Base-by-base conservation (phyloP, 2,113 vertebrate genomes). In the Gulo gulo region DNA sequence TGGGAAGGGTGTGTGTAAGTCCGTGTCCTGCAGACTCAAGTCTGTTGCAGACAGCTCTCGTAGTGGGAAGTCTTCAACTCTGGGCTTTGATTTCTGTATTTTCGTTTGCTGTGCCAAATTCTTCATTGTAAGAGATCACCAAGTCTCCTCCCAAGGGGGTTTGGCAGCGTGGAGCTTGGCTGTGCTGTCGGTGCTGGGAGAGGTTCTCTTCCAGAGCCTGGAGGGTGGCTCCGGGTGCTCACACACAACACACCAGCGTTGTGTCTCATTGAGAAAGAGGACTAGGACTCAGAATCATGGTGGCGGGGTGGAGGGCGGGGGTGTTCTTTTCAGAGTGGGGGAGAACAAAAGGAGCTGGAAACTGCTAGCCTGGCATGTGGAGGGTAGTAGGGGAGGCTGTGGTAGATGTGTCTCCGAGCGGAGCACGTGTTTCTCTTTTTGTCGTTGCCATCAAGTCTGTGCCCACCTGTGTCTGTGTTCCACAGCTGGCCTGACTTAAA, bases 361-460 rank as follows among this genome's bases (percentile, higher is more conserved):
- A 29, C 84, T 65, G 2, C 63, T 23, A 3, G 47, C 18, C 29
- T 4, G 47, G 63, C 89, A 21, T 45, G 81, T 59, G 69, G 89
- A 93, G 65, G 36, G 55, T 95, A 87, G 95, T 84, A 1, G 95
- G 94, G 81, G 86, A 97, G 82, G 47, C 86, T 52, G 3, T 21
- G 85, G 85, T 65, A 29, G 59, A 14, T 74, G 65, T 50, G 52
- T 61, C 42, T 83, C 73, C 34, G 31, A 42, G 55, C 23, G 0
- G 45, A 95, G 71, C 95, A 97, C 92, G 63, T 94, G 94, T 92
- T 96, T 97, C 95, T 97, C 84, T 88, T 97, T 97, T 91, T 23
- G 34, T 45, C 96, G 96, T 96, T 97, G 97, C 96, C 97, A 34
- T 91, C 20, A 82, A 94, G 94, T 98, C 97, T 97, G 94, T 67